Evolutionary conservation across 2,888 invertebrate genomes (phyloP).

Genomic region (Pediacus dermestoides): DNA sequence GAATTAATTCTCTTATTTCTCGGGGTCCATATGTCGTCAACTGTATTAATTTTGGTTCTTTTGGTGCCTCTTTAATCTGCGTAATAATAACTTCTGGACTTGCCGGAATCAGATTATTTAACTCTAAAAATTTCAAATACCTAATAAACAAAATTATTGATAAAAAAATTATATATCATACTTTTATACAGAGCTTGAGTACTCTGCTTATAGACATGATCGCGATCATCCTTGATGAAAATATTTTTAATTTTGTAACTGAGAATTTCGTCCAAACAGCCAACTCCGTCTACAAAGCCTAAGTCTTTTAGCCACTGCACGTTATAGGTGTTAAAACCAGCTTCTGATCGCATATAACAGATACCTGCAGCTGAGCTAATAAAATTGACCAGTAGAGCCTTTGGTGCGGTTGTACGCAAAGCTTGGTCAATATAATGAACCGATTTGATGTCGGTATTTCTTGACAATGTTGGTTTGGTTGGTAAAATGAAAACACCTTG

Average conservation of each 20-base stretch:
- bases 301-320: slow-evolving; percentile 39
- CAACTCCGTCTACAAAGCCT: slow-evolving; percentile 37
- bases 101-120: slow-evolving; percentile 39
- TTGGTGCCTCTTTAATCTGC: slow-evolving; percentile 31
- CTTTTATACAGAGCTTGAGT: slow-evolving; percentile 44
- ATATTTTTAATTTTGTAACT: slow-evolving; percentile 36
- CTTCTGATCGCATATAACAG: slow-evolving; percentile 37
- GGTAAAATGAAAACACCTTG: slow-evolving; percentile 42
- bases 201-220: slow-evolving; percentile 35
- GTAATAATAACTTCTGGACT: slow-evolving; percentile 36
- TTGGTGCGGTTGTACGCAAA: slow-evolving; percentile 41
- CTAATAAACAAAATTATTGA: too few relatives aligned
- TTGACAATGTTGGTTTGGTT: slow-evolving; percentile 27
- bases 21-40: slow-evolving; percentile 43
- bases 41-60: slow-evolving; percentile 41
- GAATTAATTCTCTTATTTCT: slow-evolving; percentile 43
- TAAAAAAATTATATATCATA: slow-evolving; percentile 22
- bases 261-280: slow-evolving; percentile 42
- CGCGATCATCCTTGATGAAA: slow-evolving; percentile 38
- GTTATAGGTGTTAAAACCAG: slow-evolving; percentile 42
- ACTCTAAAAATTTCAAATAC: slow-evolving; percentile 35
- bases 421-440: slow-evolving; percentile 43
- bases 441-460: slow-evolving; percentile 38
- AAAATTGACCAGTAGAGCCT: slow-evolving; percentile 44
- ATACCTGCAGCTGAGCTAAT: slow-evolving; percentile 38